These are phyloP conservation scores for Formicarius rufipectus DNA, from an alignment of 2,113 vertebrate species.

Conservation along the genomic window DNA sequence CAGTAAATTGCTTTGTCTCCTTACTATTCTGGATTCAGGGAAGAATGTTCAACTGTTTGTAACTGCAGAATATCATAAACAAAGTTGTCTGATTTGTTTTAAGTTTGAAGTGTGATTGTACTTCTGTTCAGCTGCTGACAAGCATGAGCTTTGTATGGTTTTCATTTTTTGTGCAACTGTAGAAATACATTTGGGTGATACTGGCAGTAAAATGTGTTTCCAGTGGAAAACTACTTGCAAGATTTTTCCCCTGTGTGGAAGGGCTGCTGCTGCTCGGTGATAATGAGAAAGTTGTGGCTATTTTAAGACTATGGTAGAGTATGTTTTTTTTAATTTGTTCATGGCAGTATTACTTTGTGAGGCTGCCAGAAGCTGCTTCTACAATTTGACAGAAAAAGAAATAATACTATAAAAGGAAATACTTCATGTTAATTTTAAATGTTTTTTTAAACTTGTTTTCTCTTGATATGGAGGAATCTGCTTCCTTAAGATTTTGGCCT, in stretches of 20 bases:
- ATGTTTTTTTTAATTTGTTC: constrained; percentile 22
- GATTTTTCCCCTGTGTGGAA: neutral
- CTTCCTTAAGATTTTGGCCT: neutral
- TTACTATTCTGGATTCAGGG: neutral
- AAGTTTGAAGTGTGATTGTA: neutral
- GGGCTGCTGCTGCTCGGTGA: neutral
- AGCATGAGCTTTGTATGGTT: neutral
- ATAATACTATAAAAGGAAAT: neutral
- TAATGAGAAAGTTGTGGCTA: constrained; percentile 51
- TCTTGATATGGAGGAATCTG: neutral
- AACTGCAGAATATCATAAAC: neutral
- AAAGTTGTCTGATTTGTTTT: neutral
- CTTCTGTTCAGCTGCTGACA: neutral
- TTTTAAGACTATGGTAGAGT: constrained; percentile 1
- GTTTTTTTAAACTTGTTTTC: neutral
- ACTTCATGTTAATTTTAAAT: neutral
- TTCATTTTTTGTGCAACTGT: neutral
- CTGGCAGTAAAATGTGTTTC: neutral
- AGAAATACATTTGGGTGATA: neutral
- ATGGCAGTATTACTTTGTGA: neutral
- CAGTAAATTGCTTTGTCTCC: neutral
- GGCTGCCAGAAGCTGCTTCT: constrained; percentile 22
- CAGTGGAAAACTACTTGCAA: constrained; percentile 44
- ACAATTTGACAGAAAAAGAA: constrained; percentile 6
- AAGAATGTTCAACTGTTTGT: neutral